Evolutionary conservation across 2,797 vertebrate species (phyloP), one percentile per base, ranked within the genome.

Genomic region (Trematomus bernacchii): DNA sequence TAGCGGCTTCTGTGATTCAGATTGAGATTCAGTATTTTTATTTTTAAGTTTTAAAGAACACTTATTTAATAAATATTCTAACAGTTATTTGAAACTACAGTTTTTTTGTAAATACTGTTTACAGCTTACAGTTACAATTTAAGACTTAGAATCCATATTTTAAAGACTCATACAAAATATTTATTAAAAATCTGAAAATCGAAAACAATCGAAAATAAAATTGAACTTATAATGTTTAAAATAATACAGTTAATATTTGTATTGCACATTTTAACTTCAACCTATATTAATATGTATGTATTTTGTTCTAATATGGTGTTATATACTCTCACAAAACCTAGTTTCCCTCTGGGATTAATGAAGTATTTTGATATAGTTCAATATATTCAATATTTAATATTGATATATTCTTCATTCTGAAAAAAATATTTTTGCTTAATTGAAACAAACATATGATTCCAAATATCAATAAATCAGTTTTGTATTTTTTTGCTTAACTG

Each of bases 1-100:
- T 87, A 92, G 90, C 79, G 74, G 91, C 92, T 94, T 94, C 94
- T 94, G 94, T 94, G 87, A 93, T 27, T 27, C 27, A 27, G 27
- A 27, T 27, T 27, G 4, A 1, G 82, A 80, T 42, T 27, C 70
- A 66, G 46, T 73, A 57, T 44, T 37, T 73, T 30, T 63, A 51
- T 74, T 58, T 53, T 18, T 40, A 74, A 40, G 61, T 44, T 50
- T 69, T 57, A 73, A 46, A 59, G 52, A 71, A 43, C 16, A 58
- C 10, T 43, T 6, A 47, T 21, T 19, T 30, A 61, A 21, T 40
- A 23, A 55, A 55, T 23, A 70, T 21, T 7, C 14, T 6, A 54
- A 10, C 18, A 58, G 21, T 51, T 10, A 52, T 40, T 59, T 46
- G 10, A 14, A 51, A 30, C 30, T 40, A 40, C 48, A 19, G 12